Conservation (phyloP, 2,797 vertebrate species). For the Silurus aristotelis region DNA sequence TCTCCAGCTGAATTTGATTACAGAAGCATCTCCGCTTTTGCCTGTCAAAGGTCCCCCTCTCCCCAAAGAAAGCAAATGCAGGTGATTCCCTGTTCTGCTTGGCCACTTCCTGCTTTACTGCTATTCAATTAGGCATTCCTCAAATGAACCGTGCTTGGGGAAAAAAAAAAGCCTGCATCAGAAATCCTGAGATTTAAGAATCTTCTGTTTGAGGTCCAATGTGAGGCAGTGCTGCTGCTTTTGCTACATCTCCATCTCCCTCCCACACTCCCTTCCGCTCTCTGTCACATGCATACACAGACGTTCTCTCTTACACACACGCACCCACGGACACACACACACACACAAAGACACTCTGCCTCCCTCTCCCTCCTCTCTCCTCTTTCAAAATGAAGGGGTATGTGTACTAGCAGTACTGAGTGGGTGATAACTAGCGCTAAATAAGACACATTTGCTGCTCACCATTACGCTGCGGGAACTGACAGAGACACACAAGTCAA, state of each 20-base stretch:
- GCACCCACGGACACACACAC: not conserved
- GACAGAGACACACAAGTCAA: conserved; percentile 4
- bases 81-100: conserved; percentile 36
- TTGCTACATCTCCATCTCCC: conserved; percentile 42
- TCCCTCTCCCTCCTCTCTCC: conserved; percentile 29
- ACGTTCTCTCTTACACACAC: not conserved
- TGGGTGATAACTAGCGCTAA: conserved; percentile 43
- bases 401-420: conserved; percentile 38
- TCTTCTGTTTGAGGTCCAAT: conserved; percentile 41
- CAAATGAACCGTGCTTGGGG: not conserved
- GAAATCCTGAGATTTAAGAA: conserved; percentile 41
- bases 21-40: conserved; percentile 54
- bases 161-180: not conserved
- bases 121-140: conserved; percentile 42
- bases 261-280: conserved; percentile 49
- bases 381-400: conserved; percentile 50
- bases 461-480: conserved; percentile 9
- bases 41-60: conserved; percentile 36
- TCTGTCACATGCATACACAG: conserved; percentile 35
- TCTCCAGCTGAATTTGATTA: conserved; percentile 58
- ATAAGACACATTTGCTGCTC: conserved; percentile 34
- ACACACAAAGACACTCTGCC: not conserved
- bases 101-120: conserved; percentile 6
- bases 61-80: conserved; percentile 23
- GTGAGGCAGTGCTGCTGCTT: conserved; percentile 30